Conservation (phyloP, 2,888 invertebrate genomes). For the Odontocolon sp. region DNA sequence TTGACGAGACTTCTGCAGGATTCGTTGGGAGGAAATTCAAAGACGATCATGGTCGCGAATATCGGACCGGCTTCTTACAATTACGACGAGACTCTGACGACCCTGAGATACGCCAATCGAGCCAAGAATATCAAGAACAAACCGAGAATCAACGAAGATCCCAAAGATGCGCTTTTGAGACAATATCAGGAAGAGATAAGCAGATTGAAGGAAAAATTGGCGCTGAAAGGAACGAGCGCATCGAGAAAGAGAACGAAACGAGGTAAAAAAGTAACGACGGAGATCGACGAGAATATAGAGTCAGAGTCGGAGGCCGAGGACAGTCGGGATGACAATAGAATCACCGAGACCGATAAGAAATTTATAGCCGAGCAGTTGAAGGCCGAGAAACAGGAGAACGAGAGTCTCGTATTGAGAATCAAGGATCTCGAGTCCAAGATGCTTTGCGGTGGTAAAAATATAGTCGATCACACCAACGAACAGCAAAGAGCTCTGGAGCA, state of each 20-base stretch:
- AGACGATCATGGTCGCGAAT: conserved; percentile 99
- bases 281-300: conserved; percentile 79
- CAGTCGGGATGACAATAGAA: conserved; percentile 79
- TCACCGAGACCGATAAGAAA: conserved; percentile 82
- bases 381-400: conserved; percentile 87
- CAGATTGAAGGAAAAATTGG: conserved; percentile 83
- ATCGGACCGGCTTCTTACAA: conserved; percentile 99
- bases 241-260: conserved; percentile 77
- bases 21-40: conserved; percentile 98
- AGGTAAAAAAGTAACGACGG: conserved; percentile 82
- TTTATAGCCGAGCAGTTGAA: conserved; percentile 84
- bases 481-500: conserved; percentile 95
- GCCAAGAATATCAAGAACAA: conserved; percentile 99
- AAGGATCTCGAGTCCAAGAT: conserved; percentile 95
- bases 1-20: conserved; percentile 97
- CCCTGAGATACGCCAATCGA: conserved; percentile 97
- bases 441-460: conserved; percentile 96
- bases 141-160: conserved; percentile 99
- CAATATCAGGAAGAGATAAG: conserved; percentile 98
- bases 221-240: conserved; percentile 75
- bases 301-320: conserved; percentile 79
- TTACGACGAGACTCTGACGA: conserved; percentile 98
- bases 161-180: conserved; percentile 97
- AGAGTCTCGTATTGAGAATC: conserved; percentile 90
- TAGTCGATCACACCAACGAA: conserved; percentile 97